Evolutionary conservation across 2,797 vertebrate genomes (phyloP).

Genomic region (Eidolon dupreanum): DNA sequence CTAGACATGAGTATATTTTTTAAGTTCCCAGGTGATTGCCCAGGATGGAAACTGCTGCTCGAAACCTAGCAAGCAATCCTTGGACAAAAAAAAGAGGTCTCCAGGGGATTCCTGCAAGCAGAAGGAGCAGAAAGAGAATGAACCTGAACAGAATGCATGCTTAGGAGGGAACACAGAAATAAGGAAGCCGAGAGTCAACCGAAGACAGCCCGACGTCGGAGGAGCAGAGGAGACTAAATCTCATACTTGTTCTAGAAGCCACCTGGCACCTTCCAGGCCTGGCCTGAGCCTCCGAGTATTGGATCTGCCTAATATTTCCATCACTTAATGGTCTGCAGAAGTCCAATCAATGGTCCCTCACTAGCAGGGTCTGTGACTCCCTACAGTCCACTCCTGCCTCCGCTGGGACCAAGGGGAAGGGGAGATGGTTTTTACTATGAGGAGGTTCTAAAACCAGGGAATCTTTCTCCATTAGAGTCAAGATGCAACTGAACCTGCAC

Average conservation of each 20-base stretch:
- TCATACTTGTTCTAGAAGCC: background rate
- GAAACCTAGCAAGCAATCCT: background rate
- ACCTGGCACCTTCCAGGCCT: background rate
- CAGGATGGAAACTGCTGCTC: background rate
- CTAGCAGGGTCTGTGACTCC: background rate
- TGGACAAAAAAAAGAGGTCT: background rate
- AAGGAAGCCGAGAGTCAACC: background rate
- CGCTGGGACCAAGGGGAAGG: rapidly evolving
- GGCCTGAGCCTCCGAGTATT: background rate
- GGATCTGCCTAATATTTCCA: background rate
- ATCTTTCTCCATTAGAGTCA: background rate
- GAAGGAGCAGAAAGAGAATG: too few relatives aligned
- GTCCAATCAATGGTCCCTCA: background rate
- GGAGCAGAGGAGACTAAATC: background rate
- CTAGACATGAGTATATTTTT: rapidly evolving
- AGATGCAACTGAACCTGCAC: background rate
- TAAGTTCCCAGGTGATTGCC: background rate
- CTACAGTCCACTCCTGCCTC: background rate
- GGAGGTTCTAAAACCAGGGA: background rate
- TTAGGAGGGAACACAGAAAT: background rate
- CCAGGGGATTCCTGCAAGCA: background rate
- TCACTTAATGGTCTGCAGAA: background rate
- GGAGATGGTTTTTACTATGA: rapidly evolving
- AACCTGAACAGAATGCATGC: background rate
- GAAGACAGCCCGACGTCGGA: background rate